phyloP scores from a whole-genome alignment of 2,113 vertebrate genomes.

The Corythaeola cristata region DNA sequence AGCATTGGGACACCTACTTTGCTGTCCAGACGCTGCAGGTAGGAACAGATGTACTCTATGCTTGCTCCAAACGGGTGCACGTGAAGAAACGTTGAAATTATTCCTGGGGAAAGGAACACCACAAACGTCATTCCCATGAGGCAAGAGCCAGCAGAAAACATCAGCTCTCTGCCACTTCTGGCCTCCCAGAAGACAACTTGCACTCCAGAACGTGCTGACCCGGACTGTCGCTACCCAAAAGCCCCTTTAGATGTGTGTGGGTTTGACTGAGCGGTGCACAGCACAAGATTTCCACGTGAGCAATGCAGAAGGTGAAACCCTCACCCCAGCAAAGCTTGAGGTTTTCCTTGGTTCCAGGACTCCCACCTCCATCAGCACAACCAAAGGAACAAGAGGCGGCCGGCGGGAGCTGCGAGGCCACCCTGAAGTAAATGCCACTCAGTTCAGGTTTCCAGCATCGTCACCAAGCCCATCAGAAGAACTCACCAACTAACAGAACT shows the following conservation, averaged over 20 bases:
- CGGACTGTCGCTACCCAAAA: neutral
- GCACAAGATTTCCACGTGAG: neutral
- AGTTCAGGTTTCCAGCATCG: neutral
- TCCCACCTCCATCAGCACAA: neutral
- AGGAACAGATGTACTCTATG: slow-evolving; percentile 98
- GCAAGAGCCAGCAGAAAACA: neutral
- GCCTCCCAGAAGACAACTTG: neutral
- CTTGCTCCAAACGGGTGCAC: slow-evolving; percentile 95
- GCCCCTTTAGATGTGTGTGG: too few species aligned
- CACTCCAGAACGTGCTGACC: neutral
- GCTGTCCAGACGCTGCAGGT: slow-evolving; percentile 92
- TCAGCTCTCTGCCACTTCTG: neutral
- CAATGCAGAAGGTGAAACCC: neutral
- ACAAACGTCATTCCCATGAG: neutral
- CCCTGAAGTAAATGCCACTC: neutral
- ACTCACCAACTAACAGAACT: slow-evolving; percentile 90
- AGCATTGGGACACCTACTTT: slow-evolving; percentile 77
- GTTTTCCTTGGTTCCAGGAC: neutral
- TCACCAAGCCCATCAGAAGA: neutral
- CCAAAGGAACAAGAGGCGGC: neutral
- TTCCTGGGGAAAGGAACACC: slow-evolving; percentile 78
- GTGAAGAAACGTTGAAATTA: slow-evolving; percentile 94
- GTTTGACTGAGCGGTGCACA: neutral
- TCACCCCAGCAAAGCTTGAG: neutral
- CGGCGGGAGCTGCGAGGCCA: neutral